Base-by-base conservation (phyloP, 2,888 invertebrate species). In the Digitonthophagus gazella region DNA sequence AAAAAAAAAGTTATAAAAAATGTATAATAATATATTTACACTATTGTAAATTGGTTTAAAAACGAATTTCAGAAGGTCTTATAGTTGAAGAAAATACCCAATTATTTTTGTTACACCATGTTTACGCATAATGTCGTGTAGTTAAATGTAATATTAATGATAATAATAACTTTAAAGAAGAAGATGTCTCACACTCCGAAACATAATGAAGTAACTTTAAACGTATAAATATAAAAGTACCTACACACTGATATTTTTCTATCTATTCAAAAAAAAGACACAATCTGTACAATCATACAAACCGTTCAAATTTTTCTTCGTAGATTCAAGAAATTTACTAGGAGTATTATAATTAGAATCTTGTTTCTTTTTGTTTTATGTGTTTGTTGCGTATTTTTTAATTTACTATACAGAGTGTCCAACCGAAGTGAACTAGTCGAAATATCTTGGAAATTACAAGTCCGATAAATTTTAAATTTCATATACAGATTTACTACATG, bases 231-330 rank as follows among this genome's bases (percentile, higher is more conserved):
- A 66, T 56, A 65, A 67, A 15, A 64, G 22, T 65, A 44, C 64
- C 58, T 18, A 15, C 44, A 44, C 44, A 64, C 54, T 64, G 64
- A 61, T 65, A 69, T 65, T 65, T 65, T 58, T 58, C 65, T 68
- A 65, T 66, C 61, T 61, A 61, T 61, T 61, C 61, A 61, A 20
- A 57, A 16, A 18, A 18, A 66, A 56, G 58, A 66, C 19, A 58
- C 54, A 69, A 28, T 65, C 58, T 69, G 66, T 64, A 67, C 64
- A 64, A 64, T 67, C 64, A 67, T 65, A 64, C 15, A 15, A 18
- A 64, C 54, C 64, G 64, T 56, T 64, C 64, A 67, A 57, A 68
- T 22, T 68, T 64, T 61, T 58, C 19, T 19, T 66, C 15, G 19
- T 66, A 66, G 56, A 44, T 8, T 44, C 28, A 44, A 5, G 6